A percentile compares a stretch with the other conserved stretches of the same genome.
These are phyloP conservation scores for Tuta absoluta DNA, from an alignment of 2,888 invertebrate genomes.

Conservation along the genomic window DNA sequence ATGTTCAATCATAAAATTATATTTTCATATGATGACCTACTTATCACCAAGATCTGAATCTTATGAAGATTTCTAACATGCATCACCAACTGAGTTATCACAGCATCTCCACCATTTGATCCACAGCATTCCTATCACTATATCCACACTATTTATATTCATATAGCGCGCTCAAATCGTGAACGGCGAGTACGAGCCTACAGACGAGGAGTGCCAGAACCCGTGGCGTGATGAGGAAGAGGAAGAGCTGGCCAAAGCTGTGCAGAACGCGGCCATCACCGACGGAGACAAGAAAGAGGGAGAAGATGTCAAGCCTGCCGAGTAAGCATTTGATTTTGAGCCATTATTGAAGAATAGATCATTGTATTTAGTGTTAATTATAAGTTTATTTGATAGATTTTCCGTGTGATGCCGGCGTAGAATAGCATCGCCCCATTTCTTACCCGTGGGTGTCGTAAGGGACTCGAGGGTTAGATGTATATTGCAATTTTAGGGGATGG, in stretches of 20 bases:
- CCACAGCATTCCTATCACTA: not conserved
- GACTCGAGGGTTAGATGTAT: no score
- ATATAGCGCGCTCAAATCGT: conserved; percentile 81
- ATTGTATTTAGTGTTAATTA: no score
- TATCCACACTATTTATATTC: not conserved
- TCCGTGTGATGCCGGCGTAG: no score
- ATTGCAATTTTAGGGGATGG: no score
- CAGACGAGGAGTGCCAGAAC: conserved; percentile 93
- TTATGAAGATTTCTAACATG: conserved; percentile 35
- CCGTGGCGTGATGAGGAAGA: conserved; percentile 91
- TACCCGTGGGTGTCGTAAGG: no score
- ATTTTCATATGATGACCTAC: conserved; percentile 27
- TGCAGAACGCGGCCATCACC: conserved; percentile 82
- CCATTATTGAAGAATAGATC: not conserved
- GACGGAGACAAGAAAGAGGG: conserved; percentile 62
- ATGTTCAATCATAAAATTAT: not conserved
- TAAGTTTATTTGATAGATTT: no score
- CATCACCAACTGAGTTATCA: conserved; percentile 35
- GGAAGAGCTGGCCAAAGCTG: conserved; percentile 84
- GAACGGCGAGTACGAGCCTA: conserved; percentile 91
- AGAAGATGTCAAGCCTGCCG: conserved; percentile 56
- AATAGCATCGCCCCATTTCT: no score
- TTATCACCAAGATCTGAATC: conserved; percentile 34
- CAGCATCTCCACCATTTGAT: not conserved
- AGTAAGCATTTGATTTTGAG: conserved; percentile 48